Conservation (phyloP, 2,113 vertebrate genomes). For the Campylomormyrus numenius region DNA sequence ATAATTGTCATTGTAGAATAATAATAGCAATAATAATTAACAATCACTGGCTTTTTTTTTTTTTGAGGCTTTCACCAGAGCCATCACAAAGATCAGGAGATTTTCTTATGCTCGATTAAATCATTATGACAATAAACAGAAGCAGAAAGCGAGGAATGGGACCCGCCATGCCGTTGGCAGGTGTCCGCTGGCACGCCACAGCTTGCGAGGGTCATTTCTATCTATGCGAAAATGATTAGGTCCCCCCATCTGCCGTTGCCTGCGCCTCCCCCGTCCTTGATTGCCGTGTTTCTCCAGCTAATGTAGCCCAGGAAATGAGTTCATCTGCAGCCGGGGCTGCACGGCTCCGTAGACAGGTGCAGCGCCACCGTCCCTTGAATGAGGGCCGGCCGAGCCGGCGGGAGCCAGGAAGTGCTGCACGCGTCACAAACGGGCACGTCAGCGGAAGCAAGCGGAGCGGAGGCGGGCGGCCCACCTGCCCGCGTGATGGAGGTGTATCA, state of each 20-base stretch:
- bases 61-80: constrained; percentile 50
- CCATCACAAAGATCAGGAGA: constrained; percentile 43
- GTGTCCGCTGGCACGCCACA: constrained; percentile 47
- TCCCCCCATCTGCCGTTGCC: constrained; percentile 60
- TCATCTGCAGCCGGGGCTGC: constrained; percentile 52
- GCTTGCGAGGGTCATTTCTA: constrained; percentile 68
- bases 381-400: background rate
- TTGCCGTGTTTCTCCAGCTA: constrained; percentile 59
- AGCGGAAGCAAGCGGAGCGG: background rate
- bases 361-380: constrained; percentile 34
- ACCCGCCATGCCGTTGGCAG: constrained; percentile 42
- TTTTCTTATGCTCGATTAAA: constrained; percentile 41
- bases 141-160: constrained; percentile 17
- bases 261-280: constrained; percentile 58
- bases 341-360: constrained; percentile 56
- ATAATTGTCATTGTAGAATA: background rate
- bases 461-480: background rate
- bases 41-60: constrained; percentile 47
- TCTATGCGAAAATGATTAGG: constrained; percentile 70
- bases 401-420: background rate
- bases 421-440: background rate
- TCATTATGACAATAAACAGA: constrained; percentile 43
- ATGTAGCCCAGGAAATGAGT: constrained; percentile 61
- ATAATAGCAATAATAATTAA: background rate
- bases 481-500: background rate